phyloP scores from a whole-genome alignment of 2,113 vertebrate species.

The Ciconia maguari region DNA sequence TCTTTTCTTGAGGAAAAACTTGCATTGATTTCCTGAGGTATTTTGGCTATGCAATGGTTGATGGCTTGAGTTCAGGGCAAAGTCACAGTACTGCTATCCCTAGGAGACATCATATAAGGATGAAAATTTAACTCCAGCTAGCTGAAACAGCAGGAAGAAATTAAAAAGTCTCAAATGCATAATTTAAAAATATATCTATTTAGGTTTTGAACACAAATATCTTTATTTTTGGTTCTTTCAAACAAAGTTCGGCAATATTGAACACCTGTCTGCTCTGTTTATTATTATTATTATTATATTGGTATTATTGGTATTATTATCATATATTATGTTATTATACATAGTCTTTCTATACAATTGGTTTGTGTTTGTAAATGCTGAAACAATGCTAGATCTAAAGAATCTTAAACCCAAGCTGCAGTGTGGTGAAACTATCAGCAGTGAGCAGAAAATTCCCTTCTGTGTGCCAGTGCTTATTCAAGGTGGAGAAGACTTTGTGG shows the following conservation, averaged over 20 bases:
- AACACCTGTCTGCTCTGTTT: background rate
- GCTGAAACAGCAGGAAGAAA: background rate
- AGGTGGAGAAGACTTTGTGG: background rate
- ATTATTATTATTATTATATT: background rate
- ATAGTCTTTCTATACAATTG: background rate
- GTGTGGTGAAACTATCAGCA: background rate
- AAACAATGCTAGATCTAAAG: background rate
- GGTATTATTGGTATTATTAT: background rate
- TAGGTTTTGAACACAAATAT: background rate
- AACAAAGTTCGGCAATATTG: background rate
- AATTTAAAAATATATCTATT: background rate
- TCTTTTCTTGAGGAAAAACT: background rate
- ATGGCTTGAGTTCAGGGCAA: background rate
- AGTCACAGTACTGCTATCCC: background rate
- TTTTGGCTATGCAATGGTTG: background rate
- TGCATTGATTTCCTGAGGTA: background rate
- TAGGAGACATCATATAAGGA: background rate
- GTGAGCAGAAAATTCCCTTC: background rate
- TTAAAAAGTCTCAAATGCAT: background rate
- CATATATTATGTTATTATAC: background rate
- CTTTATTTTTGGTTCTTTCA: background rate
- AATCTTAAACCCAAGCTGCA: background rate
- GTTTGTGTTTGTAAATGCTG: background rate
- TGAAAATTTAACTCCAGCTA: background rate
- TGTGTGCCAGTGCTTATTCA: background rate